Evolutionary conservation across 2,797 vertebrate species (phyloP).

Genomic region (Loriculus beryllinus): DNA sequence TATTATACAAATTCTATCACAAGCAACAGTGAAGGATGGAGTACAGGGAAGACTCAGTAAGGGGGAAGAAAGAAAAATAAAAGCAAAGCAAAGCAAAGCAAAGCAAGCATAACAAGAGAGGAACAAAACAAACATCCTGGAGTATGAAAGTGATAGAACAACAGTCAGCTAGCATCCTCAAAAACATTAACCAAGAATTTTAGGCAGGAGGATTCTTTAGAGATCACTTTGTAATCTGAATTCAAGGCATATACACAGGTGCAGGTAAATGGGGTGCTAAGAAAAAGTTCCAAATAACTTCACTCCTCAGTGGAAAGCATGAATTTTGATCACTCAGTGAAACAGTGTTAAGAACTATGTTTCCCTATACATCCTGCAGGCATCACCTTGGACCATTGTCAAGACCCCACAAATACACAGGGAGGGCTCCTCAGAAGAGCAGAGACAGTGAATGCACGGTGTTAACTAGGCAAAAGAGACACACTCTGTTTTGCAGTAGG

Average conservation of each 20-base stretch:
- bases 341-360: neutral
- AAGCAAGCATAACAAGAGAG: neutral
- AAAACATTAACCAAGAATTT: neutral
- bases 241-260: neutral
- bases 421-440: neutral
- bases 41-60: neutral
- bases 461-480: neutral
- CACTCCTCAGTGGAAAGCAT: neutral
- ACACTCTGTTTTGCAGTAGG: neutral
- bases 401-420: rapidly evolving
- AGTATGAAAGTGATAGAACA: neutral
- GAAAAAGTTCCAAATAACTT: neutral
- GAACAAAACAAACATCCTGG: neutral
- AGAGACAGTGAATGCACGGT: neutral
- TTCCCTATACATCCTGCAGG: neutral
- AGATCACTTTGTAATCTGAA: neutral
- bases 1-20: neutral
- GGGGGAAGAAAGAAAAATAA: neutral
- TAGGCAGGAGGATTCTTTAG: neutral
- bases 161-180: neutral
- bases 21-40: neutral
- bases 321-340: neutral
- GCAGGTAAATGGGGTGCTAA: neutral
- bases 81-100: neutral
- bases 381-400: neutral